phyloP scores from a whole-genome alignment of 2,797 vertebrate species.

The Amblyopsis hoosieri region DNA sequence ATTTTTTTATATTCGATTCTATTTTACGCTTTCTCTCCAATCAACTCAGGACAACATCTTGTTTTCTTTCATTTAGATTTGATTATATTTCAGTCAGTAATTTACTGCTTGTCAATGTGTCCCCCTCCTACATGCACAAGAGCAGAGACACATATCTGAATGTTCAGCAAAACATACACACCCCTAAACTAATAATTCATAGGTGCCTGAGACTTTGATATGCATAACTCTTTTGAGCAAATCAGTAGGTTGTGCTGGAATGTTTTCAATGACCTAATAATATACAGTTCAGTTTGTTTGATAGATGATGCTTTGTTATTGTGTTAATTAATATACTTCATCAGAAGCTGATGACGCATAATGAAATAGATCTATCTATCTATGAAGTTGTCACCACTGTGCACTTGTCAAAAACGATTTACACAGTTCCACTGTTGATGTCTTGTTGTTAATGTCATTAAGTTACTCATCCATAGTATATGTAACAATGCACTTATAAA shows the following conservation, averaged over 20 bases:
- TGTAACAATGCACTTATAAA: slow-evolving; percentile 24
- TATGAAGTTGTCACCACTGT: slow-evolving; percentile 14
- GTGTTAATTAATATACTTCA: slow-evolving; percentile 26
- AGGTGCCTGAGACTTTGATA: slow-evolving; percentile 7
- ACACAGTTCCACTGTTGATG: slow-evolving; percentile 7
- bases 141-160: slow-evolving; percentile 1
- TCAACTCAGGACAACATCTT: neutral
- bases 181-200: neutral
- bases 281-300: slow-evolving; percentile 1
- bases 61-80: slow-evolving; percentile 18
- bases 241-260: slow-evolving; percentile 3
- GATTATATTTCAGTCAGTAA: neutral
- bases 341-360: slow-evolving; percentile 20
- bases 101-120: neutral
- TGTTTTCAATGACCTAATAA: neutral
- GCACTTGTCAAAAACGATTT: slow-evolving; percentile 30
- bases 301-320: slow-evolving; percentile 9
- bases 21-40: neutral
- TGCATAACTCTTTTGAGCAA: slow-evolving; percentile 1
- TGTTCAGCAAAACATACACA: neutral
- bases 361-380: slow-evolving; percentile 1
- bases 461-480: slow-evolving; percentile 11
- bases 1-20: neutral
- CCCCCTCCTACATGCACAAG: neutral
- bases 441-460: slow-evolving; percentile 16